phyloP scores from a whole-genome alignment of 2,797 vertebrate species.

The Peromyscus aztecus region DNA sequence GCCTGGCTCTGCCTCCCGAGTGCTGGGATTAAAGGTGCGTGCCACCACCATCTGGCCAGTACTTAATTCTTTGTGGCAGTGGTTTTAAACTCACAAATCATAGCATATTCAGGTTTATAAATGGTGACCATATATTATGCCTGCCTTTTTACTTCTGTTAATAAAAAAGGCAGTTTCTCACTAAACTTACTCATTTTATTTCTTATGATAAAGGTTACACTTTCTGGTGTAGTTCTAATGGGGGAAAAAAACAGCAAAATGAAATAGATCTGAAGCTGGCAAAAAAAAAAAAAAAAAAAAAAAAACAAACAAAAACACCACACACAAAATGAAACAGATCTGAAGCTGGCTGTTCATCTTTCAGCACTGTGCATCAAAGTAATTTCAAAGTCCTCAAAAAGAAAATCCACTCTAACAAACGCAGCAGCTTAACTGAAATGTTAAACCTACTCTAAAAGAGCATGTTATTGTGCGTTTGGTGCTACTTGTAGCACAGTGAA shows the following conservation, averaged over 20 bases:
- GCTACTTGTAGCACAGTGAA: background rate
- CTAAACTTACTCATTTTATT: conserved; percentile 45
- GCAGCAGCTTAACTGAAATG: conserved; percentile 27
- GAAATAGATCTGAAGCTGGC: background rate
- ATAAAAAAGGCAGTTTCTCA: conserved; percentile 45
- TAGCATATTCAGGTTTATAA: background rate
- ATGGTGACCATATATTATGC: background rate
- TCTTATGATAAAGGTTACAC: conserved; percentile 19
- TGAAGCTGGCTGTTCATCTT: background rate
- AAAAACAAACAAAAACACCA: too few relatives aligned
- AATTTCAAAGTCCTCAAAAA: background rate
- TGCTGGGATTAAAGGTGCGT: too few relatives aligned
- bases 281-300: background rate
- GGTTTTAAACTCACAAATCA: conserved; percentile 44
- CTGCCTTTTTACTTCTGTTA: conserved; percentile 19
- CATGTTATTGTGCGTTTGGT: background rate
- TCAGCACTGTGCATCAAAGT: background rate
- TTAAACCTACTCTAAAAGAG: background rate
- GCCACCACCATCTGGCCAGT: background rate
- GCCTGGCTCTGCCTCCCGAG: too few relatives aligned
- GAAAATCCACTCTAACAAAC: background rate
- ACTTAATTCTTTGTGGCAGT: background rate
- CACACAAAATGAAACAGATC: background rate
- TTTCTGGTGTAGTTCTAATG: conserved; percentile 16
- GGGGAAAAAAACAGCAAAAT: conserved; percentile 35